These are phyloP conservation scores for Cerastoderma edule DNA, from an alignment of 2,888 invertebrate species.

Conservation along the genomic window DNA sequence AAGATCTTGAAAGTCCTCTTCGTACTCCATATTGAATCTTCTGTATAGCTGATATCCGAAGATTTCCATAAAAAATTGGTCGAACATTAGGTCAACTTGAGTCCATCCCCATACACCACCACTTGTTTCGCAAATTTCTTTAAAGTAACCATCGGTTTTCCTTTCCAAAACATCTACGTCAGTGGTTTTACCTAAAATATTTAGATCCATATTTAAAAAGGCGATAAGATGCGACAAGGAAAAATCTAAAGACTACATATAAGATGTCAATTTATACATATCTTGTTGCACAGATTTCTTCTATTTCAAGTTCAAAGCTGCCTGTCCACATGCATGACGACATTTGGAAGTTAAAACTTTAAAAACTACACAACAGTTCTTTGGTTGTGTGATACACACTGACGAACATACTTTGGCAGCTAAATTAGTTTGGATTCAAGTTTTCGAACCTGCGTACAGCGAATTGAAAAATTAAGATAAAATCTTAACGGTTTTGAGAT, in stretches of 20 bases:
- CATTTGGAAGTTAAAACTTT: neutral
- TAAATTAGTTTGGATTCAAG: no score
- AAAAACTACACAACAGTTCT: neutral
- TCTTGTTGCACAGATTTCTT: no score
- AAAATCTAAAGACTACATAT: no score
- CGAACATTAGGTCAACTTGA: constrained; percentile 63
- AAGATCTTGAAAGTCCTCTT: constrained; percentile 58
- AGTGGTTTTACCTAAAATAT: constrained; percentile 61
- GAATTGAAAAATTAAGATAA: no score
- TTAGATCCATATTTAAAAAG: neutral
- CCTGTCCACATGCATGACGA: no score
- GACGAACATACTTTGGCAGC: no score
- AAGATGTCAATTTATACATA: no score
- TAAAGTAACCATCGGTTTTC: constrained; percentile 54
- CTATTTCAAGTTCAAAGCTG: no score
- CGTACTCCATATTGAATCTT: constrained; percentile 48
- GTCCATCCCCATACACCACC: constrained; percentile 69
- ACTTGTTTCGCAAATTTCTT: constrained; percentile 62
- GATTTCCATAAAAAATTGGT: constrained; percentile 55
- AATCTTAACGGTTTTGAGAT: no score
- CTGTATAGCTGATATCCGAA: constrained; percentile 49
- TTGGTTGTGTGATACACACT: no score
- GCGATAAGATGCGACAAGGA: no score
- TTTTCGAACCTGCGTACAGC: no score
- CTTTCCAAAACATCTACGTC: constrained; percentile 64